Conservation (phyloP, 2,113 vertebrate species). For the Turnix velox region DNA sequence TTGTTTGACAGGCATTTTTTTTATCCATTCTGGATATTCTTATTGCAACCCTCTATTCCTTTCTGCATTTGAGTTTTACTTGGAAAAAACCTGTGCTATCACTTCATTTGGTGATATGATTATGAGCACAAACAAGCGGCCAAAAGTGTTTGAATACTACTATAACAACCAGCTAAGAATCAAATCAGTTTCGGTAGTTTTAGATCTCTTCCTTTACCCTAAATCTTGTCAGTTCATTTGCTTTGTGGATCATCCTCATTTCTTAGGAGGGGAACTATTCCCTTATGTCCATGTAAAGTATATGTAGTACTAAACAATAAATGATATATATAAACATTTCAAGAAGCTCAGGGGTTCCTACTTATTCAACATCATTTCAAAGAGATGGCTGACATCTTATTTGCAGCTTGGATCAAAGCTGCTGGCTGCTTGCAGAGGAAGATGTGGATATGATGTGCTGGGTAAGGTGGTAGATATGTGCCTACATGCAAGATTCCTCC, state of each 20-base stretch:
- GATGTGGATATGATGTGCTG: background rate
- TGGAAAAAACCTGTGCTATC: background rate
- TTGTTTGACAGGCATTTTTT: background rate
- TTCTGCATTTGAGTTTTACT: background rate
- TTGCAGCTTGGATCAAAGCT: background rate
- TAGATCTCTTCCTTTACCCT: background rate
- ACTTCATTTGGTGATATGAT: background rate
- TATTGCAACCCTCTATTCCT: background rate
- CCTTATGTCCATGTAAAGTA: background rate
- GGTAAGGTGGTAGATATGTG: background rate
- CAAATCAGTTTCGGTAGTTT: background rate
- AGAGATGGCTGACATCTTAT: background rate
- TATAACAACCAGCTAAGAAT: background rate
- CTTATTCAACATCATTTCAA: background rate
- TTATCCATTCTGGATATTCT: background rate
- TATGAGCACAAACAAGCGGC: background rate
- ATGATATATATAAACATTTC: background rate
- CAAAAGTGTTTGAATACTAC: background rate
- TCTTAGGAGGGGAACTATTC: background rate
- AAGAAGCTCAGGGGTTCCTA: background rate
- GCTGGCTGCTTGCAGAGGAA: background rate
- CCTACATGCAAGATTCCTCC: background rate
- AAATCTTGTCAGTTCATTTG: background rate
- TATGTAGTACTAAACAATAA: background rate
- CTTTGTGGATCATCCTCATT: background rate